These are phyloP conservation scores for Trichonephila inaurata DNA, from an alignment of 1,140 invertebrate species.

Conservation along the genomic window DNA sequence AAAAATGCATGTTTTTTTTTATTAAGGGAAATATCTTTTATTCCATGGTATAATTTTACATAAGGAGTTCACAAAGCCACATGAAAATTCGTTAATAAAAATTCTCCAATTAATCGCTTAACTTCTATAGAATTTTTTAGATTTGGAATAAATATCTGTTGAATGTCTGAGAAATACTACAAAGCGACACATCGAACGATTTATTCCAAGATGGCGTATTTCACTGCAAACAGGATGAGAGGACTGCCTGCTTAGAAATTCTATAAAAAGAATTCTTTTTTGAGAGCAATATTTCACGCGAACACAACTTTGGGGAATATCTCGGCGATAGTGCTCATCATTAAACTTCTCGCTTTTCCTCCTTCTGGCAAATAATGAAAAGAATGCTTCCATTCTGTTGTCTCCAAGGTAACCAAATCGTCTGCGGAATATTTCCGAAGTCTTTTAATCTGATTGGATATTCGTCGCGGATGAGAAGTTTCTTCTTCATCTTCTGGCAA, in stretches of 20 bases:
- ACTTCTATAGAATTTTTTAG: no score
- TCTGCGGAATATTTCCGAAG: neutral
- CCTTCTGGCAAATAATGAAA: neutral
- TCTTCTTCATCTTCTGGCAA: neutral
- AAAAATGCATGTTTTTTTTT: no score
- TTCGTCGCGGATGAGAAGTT: conserved; percentile 26
- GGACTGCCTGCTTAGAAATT: neutral
- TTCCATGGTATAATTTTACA: no score
- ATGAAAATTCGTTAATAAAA: no score
- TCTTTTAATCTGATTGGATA: conserved; percentile 59
- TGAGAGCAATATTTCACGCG: neutral
- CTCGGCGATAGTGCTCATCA: neutral
- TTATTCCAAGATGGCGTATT: neutral
- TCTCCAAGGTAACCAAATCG: conserved; percentile 21
- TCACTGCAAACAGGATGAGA: neutral
- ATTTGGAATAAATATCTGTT: no score
- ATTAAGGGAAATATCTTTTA: no score
- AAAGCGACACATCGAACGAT: neutral
- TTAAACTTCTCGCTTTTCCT: neutral
- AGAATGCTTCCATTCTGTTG: conserved; percentile 27
- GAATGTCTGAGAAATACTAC: no score
- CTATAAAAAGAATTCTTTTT: neutral
- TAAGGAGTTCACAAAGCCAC: no score
- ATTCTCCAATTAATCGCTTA: no score
- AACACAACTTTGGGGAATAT: neutral